These are phyloP conservation scores for Uropetala carovei DNA, from an alignment of 2,888 invertebrate species.

Conservation along the genomic window DNA sequence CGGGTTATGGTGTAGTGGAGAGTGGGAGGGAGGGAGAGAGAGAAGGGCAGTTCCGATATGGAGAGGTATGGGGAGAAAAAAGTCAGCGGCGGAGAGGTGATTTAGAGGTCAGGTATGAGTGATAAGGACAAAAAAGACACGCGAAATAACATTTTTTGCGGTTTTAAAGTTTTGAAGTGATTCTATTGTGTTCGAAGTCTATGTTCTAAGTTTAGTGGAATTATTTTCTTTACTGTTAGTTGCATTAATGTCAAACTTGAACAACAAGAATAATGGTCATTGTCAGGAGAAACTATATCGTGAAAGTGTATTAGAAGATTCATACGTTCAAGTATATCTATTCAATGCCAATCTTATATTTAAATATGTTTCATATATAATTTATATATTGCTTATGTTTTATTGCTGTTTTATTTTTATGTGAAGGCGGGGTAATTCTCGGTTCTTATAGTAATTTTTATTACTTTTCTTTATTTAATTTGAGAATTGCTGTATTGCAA, in stretches of 20 bases:
- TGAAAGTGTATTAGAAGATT: neutral
- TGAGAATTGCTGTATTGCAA: no score
- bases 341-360: no score
- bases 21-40: neutral
- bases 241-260: neutral
- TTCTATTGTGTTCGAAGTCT: slow-evolving; percentile 17
- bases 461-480: no score
- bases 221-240: neutral
- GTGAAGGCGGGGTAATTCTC: no score
- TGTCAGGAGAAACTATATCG: neutral
- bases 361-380: no score
- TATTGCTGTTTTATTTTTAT: no score
- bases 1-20: neutral
- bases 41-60: slow-evolving; percentile 8
- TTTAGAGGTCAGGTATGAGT: slow-evolving; percentile 52
- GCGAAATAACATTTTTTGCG: neutral
- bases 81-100: slow-evolving; percentile 21
- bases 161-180: slow-evolving; percentile 16
- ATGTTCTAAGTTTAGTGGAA: neutral
- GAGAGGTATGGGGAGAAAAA: slow-evolving; percentile 8
- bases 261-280: neutral
- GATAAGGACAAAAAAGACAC: slow-evolving; percentile 41
- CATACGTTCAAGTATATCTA: no score
- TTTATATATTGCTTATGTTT: no score
- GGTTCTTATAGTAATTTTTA: no score